A percentile compares a stretch with the other conserved stretches of the same genome.
Conservation (phyloP, 2,113 vertebrate species). For the Progne subis region DNA sequence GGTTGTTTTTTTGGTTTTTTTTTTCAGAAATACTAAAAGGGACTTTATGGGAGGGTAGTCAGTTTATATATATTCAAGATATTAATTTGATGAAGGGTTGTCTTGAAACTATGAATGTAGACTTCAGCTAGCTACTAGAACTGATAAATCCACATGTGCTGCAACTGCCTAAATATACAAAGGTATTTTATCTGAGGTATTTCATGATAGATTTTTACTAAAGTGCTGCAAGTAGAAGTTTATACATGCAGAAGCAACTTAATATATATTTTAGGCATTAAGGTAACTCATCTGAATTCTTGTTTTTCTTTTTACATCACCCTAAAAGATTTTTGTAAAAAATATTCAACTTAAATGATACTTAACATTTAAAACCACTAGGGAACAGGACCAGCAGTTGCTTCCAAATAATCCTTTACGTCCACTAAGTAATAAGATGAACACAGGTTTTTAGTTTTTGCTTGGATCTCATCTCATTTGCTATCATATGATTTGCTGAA, state of each 20-base stretch:
- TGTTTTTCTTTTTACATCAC: not conserved
- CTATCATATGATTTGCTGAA: not conserved
- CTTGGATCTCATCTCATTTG: not conserved
- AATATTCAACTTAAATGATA: not conserved
- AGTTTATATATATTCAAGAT: not conserved
- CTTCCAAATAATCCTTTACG: not conserved
- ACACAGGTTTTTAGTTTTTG: not conserved
- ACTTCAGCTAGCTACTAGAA: not conserved
- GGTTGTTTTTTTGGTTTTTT: not conserved
- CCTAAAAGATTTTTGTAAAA: not conserved
- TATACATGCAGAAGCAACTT: not conserved
- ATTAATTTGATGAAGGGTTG: not conserved
- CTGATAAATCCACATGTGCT: not conserved
- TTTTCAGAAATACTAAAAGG: not conserved
- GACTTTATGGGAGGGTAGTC: not conserved
- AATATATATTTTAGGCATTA: not conserved
- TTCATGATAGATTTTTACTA: not conserved
- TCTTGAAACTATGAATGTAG: not conserved
- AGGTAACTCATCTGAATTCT: not conserved
- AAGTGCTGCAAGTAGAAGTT: not conserved
- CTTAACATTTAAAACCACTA: not conserved
- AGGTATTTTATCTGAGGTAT: not conserved
- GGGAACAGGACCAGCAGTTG: not conserved
- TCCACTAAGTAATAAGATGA: not conserved
- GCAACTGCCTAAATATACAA: not conserved